Conservation (phyloP, 2,113 vertebrate genomes). For the Mellivora capensis region DNA sequence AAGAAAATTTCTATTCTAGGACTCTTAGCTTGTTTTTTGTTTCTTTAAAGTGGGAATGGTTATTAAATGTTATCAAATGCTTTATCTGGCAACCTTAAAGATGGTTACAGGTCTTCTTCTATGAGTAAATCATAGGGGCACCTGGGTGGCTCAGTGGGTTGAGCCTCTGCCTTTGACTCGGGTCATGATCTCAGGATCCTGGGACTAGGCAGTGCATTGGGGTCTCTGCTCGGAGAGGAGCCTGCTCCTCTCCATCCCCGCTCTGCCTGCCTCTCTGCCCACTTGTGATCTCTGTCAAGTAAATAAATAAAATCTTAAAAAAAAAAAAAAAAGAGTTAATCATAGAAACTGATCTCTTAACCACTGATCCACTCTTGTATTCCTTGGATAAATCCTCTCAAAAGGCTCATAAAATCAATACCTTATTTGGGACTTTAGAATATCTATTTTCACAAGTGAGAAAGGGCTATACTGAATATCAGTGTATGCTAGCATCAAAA, state of each 20-base stretch:
- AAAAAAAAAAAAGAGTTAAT: too few relatives aligned
- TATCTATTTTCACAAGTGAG: slow-evolving; percentile 14
- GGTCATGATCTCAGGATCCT: too few relatives aligned
- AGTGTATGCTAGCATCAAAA: neutral
- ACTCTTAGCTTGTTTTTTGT: neutral
- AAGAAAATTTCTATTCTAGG: neutral
- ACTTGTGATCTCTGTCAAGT: too few relatives aligned
- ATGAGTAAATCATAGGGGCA: neutral
- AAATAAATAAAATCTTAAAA: too few relatives aligned
- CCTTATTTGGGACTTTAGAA: neutral
- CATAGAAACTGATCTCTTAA: neutral
- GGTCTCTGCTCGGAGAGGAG: too few relatives aligned
- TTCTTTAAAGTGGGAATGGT: neutral
- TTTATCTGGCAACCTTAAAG: neutral
- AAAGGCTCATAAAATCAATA: neutral
- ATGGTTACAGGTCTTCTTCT: neutral
- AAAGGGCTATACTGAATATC: neutral
- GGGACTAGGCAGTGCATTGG: too few relatives aligned
- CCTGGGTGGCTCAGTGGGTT: too few relatives aligned
- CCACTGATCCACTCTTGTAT: neutral
- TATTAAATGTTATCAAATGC: slow-evolving; percentile 1
- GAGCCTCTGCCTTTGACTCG: too few relatives aligned
- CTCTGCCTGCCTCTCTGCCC: too few relatives aligned
- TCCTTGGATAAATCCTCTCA: neutral
- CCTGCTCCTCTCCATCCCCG: too few relatives aligned